Base-by-base conservation (phyloP, 2,888 invertebrate species). In the Choreutis nemorana region DNA sequence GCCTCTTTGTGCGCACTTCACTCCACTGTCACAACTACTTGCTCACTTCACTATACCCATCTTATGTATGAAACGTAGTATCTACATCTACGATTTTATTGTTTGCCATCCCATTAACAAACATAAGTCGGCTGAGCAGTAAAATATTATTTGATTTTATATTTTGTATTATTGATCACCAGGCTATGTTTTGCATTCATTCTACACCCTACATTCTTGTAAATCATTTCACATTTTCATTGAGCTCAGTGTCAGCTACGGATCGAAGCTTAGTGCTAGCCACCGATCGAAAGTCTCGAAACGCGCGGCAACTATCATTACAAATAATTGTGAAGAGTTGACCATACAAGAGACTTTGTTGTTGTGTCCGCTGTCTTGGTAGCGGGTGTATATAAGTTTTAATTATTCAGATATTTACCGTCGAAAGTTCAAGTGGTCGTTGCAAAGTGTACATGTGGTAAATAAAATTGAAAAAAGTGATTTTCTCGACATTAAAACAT, bases 41-140 rank as follows among this genome's bases (percentile, higher is more conserved):
- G 60, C 73, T 71, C 59, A 72, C 70, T 73, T 75, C 71, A 68
- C 57, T 44, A 45, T 31, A 33, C 28, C 34, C 47, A 50, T 40
- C 51, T 47, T 58, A 68, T 70, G 62, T 70, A 72, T 72, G 71
- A 67, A 66, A 56, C 65, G 56, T 71, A 71, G 60, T 72, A 71
- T 62, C 57, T 70, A 70, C n/a, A n/a, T n/a, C n/a, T 67, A 70
- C 61, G 55, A 52, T 46, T 50, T 49, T 63, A 61, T 64, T 70
- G 65, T 72, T 67, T 67, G 55, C 58, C 56, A 49, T 55, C 27
- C 52, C 62, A 68, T 65, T 67, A 66, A 62, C 57, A 56, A 65
- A 65, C 57, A 53, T 59, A 46, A 51, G 51, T 58, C 46, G 46
- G 54, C 52, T 58, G 55, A 53, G 55, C 55, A 56, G 53, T n/a